Evolutionary conservation across 1,140 invertebrate species (phyloP).

Genomic region (Oryzaephilus surinamensis): DNA sequence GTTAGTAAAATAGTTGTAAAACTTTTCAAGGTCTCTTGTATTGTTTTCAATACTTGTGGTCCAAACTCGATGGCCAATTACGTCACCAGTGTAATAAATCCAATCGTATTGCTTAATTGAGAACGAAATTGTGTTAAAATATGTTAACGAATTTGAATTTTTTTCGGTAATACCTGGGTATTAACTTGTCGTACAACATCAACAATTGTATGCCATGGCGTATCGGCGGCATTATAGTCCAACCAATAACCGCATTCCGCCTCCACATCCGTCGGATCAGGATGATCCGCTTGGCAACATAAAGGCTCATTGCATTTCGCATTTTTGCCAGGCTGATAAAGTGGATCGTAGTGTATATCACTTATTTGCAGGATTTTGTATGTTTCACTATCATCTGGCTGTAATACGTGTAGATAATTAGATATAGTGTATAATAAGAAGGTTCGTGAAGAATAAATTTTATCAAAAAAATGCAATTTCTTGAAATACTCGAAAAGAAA

Average conservation of each 20-base stretch:
- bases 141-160: conserved; percentile 2
- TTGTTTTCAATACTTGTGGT: conserved; percentile 61
- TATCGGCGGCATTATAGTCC: conserved; percentile 62
- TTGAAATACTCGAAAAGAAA: too few species aligned
- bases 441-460: too few species aligned
- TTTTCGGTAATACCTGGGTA: conserved; percentile 17
- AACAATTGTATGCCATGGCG: conserved; percentile 25
- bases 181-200: conserved; percentile 17
- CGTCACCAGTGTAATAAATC: conserved; percentile 77
- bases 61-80: conserved; percentile 77
- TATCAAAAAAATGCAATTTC: too few species aligned
- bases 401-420: too few species aligned
- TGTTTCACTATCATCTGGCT: too few species aligned
- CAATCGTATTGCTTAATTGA: conserved; percentile 41
- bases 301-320: conserved; percentile 62
- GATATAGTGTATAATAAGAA: too few species aligned
- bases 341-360: conserved; percentile 72
- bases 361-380: conserved; percentile 68
- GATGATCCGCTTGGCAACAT: conserved; percentile 57
- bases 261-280: conserved; percentile 45
- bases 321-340: conserved; percentile 55
- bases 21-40: conserved; percentile 44
- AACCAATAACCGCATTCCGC: conserved; percentile 63
- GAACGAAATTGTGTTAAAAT: conserved; percentile 4
- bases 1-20: conserved; percentile 45